Evolutionary conservation across 2,888 invertebrate genomes (phyloP).

Genomic region (Plusia festucae): DNA sequence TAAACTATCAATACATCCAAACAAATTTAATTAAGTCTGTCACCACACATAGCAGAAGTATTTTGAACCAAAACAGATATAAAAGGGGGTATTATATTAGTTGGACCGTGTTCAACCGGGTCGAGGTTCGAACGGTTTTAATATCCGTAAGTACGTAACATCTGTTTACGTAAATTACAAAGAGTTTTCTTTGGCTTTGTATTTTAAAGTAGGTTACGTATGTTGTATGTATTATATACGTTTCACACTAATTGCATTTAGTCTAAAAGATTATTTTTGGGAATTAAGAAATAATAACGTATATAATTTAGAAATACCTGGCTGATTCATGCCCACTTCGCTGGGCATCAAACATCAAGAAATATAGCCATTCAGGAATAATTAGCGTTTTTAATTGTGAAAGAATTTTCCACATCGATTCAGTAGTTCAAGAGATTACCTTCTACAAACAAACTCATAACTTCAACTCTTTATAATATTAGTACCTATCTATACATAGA

Average conservation of each 20-base stretch:
- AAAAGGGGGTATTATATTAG: slow-evolving; percentile 33
- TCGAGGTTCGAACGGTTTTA: slow-evolving; percentile 38
- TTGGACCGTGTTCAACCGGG: slow-evolving; percentile 50
- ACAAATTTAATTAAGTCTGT: slow-evolving; percentile 16
- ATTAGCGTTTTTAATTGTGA: no score
- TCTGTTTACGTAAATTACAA: slow-evolving; percentile 58
- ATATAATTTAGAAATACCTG: no score
- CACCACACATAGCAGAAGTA: slow-evolving; percentile 4
- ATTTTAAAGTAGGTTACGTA: slow-evolving; percentile 26
- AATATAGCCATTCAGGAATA: no score
- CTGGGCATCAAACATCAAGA: no score
- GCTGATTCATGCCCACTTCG: no score
- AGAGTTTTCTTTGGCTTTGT: slow-evolving; percentile 49
- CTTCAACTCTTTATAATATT: no score
- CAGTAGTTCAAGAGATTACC: no score
- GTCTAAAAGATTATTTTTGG: not conserved
- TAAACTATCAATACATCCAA: not conserved
- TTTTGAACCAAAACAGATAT: slow-evolving; percentile 37
- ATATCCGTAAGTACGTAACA: slow-evolving; percentile 49
- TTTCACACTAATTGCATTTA: slow-evolving; percentile 17
- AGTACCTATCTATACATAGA: no score
- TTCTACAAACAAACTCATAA: no score
- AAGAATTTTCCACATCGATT: no score
- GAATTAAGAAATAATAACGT: not conserved
- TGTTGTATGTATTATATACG: slow-evolving; percentile 7